A percentile compares a stretch with the other conserved stretches of the same genome.
phyloP scores from a whole-genome alignment of 2,888 invertebrate genomes.

The Sarcophaga variegata region DNA sequence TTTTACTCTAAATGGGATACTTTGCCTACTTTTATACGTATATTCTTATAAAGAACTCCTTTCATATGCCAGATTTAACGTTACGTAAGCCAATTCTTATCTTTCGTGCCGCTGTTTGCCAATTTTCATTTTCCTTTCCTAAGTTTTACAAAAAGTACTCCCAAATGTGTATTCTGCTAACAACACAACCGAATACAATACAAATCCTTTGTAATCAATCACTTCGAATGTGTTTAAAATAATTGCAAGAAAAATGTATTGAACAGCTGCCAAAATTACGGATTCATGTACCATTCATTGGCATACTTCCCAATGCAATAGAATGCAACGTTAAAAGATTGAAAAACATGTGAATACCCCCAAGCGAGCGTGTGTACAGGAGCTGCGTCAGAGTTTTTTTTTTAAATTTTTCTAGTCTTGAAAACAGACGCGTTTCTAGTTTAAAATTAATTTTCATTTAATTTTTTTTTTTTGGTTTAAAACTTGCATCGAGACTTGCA shows the following conservation, averaged over 20 bases:
- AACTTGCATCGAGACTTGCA: conserved; percentile 57
- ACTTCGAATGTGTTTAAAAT: not conserved
- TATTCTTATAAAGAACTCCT: no score
- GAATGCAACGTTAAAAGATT: not conserved
- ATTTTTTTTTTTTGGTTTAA: not conserved
- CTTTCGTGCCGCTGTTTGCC: no score
- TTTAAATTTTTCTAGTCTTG: not conserved
- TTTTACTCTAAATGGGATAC: no score
- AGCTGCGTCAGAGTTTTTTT: no score
- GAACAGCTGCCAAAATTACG: conserved; percentile 46
- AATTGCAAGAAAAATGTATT: conserved; percentile 38
- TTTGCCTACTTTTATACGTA: no score
- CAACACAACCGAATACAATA: not conserved
- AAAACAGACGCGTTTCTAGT: conserved; percentile 37
- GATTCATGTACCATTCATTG: conserved; percentile 25
- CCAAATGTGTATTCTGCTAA: conserved; percentile 13
- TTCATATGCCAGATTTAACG: no score
- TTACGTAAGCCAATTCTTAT: no score
- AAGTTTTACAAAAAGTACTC: no score
- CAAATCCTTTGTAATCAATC: conserved; percentile 30
- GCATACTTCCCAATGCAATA: conserved; percentile 53
- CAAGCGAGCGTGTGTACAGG: not conserved
- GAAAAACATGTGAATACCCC: not conserved
- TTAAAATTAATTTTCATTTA: conserved; percentile 1
- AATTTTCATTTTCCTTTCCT: no score